Percentiles rank a stretch among this genome's conserved stretches.
These are phyloP conservation scores for Mesembrinibis cayennensis DNA, from an alignment of 2,113 vertebrate genomes.

Conservation along the genomic window DNA sequence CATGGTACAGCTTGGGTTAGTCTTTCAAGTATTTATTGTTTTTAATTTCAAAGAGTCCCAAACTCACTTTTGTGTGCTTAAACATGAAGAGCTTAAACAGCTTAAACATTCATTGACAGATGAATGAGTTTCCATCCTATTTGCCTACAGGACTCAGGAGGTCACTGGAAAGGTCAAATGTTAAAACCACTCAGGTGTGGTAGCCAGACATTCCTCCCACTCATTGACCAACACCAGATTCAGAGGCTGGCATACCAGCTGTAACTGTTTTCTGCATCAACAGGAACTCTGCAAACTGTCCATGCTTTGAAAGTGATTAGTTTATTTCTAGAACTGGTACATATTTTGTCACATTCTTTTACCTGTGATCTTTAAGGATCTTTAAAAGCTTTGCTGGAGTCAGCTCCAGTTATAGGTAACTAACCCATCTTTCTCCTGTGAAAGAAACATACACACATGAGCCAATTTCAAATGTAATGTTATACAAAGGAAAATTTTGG, in stretches of 20 bases:
- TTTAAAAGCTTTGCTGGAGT: neutral
- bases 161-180: neutral
- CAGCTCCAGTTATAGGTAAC: neutral
- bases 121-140: neutral
- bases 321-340: neutral
- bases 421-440: neutral
- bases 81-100: neutral
- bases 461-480: neutral
- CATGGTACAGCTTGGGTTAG: neutral
- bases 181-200: neutral
- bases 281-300: neutral
- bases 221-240: accelerated
- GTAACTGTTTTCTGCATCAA: neutral
- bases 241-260: neutral
- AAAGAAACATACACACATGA: neutral
- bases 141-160: neutral
- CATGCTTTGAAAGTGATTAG: neutral
- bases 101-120: neutral
- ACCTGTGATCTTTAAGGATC: neutral
- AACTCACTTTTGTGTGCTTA: neutral
- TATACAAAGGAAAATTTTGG: neutral
- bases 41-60: neutral
- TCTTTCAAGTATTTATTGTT: neutral
- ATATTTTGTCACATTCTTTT: neutral
- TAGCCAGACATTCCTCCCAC: neutral